Percentiles rank a stretch among this genome's conserved stretches.
Conservation (phyloP, 2,113 vertebrate species). For the Zeus faber region DNA sequence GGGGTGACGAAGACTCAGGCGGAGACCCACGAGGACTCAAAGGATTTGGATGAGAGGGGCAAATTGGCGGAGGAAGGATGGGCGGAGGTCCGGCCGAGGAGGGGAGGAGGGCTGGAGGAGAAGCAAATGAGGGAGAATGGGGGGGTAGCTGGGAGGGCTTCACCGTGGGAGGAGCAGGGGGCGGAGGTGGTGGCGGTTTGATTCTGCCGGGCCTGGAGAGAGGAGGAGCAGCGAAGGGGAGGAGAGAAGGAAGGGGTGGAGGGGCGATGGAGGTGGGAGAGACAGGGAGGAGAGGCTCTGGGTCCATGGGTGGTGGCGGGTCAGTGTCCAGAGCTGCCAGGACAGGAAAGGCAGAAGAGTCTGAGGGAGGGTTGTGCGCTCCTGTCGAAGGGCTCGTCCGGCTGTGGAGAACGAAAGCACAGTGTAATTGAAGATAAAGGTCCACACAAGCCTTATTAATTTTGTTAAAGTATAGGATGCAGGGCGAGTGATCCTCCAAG, state of each 20-base stretch:
- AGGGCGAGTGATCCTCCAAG: no score
- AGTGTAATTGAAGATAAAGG: not conserved
- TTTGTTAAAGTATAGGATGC: not conserved
- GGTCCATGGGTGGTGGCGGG: not conserved
- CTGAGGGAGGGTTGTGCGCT: conserved; percentile 16
- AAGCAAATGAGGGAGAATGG: conserved; percentile 6
- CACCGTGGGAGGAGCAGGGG: not conserved
- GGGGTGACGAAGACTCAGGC: conserved; percentile 16
- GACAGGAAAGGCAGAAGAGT: conserved; percentile 2
- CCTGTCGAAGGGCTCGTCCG: conserved; percentile 39
- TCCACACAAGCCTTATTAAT: no score
- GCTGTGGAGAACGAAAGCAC: conserved; percentile 27
- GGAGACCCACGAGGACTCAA: conserved; percentile 17
- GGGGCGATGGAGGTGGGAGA: not conserved
- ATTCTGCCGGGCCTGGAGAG: conserved; percentile 37
- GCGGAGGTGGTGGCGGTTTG: conserved; percentile 31
- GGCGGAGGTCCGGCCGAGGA: conserved; percentile 2
- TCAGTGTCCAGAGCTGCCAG: no score
- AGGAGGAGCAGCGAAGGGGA: conserved; percentile 12
- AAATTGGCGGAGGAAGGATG: not conserved
- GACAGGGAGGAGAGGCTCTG: not conserved
- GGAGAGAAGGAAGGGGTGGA: conserved; percentile 17
- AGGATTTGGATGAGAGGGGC: not conserved
- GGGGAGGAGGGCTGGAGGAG: not conserved
- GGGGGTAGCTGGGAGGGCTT: conserved; percentile 38